phyloP scores from a whole-genome alignment of 2,888 invertebrate genomes.

The Calliphora vomitoria region DNA sequence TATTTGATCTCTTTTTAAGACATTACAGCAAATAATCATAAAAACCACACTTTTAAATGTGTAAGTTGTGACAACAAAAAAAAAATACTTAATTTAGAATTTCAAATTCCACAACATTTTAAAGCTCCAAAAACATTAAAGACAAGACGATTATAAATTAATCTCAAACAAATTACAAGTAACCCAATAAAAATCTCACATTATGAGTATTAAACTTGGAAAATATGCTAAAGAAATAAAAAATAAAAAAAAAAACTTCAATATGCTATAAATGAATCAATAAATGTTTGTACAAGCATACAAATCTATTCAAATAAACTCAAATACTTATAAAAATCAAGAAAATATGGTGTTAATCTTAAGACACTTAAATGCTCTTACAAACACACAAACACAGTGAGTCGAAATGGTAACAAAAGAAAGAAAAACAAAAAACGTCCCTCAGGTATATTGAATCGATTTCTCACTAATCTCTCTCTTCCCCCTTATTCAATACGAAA shows the following conservation, averaged over 20 bases:
- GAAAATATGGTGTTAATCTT: slow-evolving; percentile 12
- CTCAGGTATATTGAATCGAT: background rate
- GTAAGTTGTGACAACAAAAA: background rate
- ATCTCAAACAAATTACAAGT: slow-evolving; percentile 20
- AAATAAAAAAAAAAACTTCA: background rate
- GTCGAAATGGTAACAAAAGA: background rate
- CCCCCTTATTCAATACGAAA: background rate
- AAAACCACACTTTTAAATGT: background rate
- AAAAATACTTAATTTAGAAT: background rate
- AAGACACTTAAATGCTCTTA: background rate
- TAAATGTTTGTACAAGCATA: background rate
- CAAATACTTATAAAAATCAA: background rate
- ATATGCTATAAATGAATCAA: slow-evolving; percentile 1
- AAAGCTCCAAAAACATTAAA: background rate
- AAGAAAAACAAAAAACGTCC: background rate
- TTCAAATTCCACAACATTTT: background rate
- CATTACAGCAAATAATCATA: background rate
- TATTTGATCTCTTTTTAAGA: background rate
- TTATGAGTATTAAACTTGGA: background rate
- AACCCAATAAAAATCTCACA: background rate
- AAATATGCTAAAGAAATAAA: background rate
- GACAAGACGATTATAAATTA: slow-evolving; percentile 23
- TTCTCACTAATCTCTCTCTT: slow-evolving; percentile 3
- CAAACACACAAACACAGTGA: background rate
- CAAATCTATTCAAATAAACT: background rate